phyloP scores from a whole-genome alignment of 2,113 vertebrate species.

The Cranoglanis bouderius region DNA sequence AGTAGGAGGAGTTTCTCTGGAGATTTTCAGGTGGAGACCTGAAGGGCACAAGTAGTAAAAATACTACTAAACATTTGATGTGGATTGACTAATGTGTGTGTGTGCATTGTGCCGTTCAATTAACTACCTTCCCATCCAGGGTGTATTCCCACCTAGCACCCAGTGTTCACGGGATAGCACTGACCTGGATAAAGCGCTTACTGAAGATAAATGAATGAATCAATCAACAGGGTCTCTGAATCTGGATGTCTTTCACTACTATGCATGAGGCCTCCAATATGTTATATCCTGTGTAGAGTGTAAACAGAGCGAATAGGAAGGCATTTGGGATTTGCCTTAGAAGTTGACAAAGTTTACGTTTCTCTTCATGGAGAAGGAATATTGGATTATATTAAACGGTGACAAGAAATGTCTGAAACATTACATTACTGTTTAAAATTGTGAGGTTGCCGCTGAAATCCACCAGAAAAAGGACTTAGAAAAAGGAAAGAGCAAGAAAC shows the following conservation, averaged over 20 bases:
- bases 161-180: background rate
- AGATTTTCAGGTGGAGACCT: background rate
- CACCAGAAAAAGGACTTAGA: background rate
- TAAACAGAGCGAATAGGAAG: background rate
- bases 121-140: background rate
- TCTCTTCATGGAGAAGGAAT: background rate
- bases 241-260: background rate
- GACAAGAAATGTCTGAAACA: background rate
- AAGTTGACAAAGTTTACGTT: background rate
- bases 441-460: background rate
- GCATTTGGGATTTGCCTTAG: background rate
- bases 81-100: background rate
- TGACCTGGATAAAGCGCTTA: background rate
- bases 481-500: background rate
- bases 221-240: background rate
- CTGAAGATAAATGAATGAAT: background rate
- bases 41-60: background rate
- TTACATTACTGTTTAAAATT: background rate
- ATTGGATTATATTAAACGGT: background rate
- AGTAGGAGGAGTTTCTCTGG: background rate
- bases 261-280: background rate
- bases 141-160: background rate
- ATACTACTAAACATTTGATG: background rate
- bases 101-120: background rate
- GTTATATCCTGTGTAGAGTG: background rate